These are phyloP conservation scores for Origma solitaria DNA, from an alignment of 2,113 vertebrate genomes.

Conservation along the genomic window DNA sequence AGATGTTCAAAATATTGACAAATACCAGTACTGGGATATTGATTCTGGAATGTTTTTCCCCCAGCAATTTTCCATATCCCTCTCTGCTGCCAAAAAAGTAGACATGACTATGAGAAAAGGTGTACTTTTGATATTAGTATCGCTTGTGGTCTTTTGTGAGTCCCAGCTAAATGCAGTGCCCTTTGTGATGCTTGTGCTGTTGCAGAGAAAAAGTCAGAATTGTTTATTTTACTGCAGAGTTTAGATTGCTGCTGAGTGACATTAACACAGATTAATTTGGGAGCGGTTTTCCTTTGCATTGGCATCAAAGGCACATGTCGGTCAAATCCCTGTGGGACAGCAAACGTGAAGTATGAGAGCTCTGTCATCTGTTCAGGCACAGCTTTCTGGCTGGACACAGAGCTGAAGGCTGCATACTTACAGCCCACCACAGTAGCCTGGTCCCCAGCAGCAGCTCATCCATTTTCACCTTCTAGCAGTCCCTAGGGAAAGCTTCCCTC, in stretches of 20 bases:
- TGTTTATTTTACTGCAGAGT: not conserved
- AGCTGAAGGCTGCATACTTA: accelerated
- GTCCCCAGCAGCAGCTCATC: not conserved
- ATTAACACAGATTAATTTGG: not conserved
- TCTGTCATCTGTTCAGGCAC: not conserved
- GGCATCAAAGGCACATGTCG: not conserved
- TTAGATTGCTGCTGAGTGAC: not conserved
- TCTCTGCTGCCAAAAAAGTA: not conserved
- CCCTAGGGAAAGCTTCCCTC: not conserved
- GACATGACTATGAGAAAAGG: not conserved
- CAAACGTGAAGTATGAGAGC: accelerated
- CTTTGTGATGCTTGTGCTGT: not conserved
- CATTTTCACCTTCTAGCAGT: not conserved
- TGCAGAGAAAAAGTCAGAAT: not conserved
- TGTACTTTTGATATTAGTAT: not conserved
- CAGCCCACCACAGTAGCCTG: not conserved
- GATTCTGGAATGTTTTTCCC: not conserved
- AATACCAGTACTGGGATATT: not conserved
- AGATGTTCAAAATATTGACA: not conserved
- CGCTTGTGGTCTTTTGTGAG: not conserved
- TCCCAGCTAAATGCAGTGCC: not conserved
- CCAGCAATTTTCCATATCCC: not conserved
- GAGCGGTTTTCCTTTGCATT: not conserved
- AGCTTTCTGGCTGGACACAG: not conserved
- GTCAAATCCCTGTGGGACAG: not conserved